Evolutionary conservation across 1,140 invertebrate species (phyloP), one percentile per base, ranked within the genome.

Genomic region (Samia ricini): DNA sequence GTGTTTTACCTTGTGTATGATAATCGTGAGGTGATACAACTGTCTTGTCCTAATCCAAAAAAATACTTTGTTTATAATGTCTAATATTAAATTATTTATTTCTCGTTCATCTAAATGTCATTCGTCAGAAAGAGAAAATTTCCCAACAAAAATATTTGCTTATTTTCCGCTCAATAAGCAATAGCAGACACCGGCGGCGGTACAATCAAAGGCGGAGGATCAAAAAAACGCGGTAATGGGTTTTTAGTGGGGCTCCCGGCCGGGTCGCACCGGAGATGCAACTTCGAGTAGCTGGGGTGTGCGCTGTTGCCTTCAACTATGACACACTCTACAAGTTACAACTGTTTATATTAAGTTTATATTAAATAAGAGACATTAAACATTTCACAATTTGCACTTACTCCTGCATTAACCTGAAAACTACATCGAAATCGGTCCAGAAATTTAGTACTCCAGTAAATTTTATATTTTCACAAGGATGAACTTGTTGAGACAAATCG

Each of bases 191-290:
- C 33, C 79, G 82, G 80, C 80, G 77, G 72, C 71, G n/a, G 68
- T 64, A 72, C 74, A 76, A 81, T 83, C 79, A 81, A 73, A 83
- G 72, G 60, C 67, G 63, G 76, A 62, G 69, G 66, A 85, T 87
- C 84, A 87, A 87, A n/a, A n/a, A 87, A 81, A 66, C 68, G 60
- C 68, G 50, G 68, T 81, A 79, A 83, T 81, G 75, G 66, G 59
- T 68, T 71, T 71, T 71, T 68, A 71, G 69, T 61, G 60, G 65
- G 56, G 63, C 24, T 36, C 33, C 49, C 42, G 55, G 5, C 10
- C 51, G 56, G 60, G 42, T n/a, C 26, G 29, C 2, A 51, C 3
- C 42, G 63, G 66, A 42, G 74, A 64, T 55, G 68, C 71, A 70
- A 36, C 61, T 54, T 69, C 61, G 54, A 72, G 70, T 61, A 68